phyloP scores from a whole-genome alignment of 2,797 vertebrate genomes.

The Hylomyscus alleni region DNA sequence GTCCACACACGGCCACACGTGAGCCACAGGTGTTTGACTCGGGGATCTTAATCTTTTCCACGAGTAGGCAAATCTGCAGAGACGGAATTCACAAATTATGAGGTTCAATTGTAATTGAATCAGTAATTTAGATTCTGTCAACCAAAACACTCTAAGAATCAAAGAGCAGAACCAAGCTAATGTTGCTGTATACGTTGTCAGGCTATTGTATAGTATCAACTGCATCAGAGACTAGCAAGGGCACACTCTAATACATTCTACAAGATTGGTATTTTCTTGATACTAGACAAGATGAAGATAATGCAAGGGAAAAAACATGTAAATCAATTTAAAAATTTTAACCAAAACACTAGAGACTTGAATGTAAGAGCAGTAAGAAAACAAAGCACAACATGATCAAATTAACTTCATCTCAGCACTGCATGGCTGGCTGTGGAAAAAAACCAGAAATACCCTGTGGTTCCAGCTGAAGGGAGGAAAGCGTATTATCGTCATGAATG shows the following conservation, averaged over 20 bases:
- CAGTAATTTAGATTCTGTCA: neutral
- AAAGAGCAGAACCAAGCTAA: neutral
- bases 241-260: neutral
- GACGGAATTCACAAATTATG: neutral
- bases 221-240: neutral
- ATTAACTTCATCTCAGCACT: conserved; percentile 2
- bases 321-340: neutral
- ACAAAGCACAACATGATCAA: neutral
- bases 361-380: neutral
- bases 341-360: conserved; percentile 21
- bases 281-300: neutral
- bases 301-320: neutral
- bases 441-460: neutral
- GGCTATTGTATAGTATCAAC: neutral
- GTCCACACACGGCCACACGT: neutral
- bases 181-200: neutral
- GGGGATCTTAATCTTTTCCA: neutral
- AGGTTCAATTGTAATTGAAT: neutral
- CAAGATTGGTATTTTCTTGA: neutral
- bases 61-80: neutral
- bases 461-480: neutral
- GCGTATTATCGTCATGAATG: neutral
- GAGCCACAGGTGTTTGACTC: neutral
- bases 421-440: neutral
- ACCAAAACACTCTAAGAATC: neutral